Percentiles rank a stretch among this genome's conserved stretches.
phyloP scores from a whole-genome alignment of 2,888 invertebrate genomes.

The Tholera decimalis region DNA sequence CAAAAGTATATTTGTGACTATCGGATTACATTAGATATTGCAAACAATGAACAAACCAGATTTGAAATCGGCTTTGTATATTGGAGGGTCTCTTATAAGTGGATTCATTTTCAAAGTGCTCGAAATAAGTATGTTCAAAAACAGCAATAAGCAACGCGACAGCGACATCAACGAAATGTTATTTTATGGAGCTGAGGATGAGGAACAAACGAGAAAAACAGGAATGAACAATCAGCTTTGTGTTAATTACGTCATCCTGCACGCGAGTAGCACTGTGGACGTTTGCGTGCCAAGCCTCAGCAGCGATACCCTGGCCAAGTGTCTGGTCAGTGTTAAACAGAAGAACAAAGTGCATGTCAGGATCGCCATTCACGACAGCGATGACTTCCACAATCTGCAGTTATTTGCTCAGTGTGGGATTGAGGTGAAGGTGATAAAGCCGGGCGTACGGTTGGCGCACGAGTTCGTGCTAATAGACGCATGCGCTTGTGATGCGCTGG shows the following conservation, averaged over 20 bases:
- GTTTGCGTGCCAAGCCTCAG: conserved; percentile 78
- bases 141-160: conserved; percentile 57
- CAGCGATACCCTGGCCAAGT: conserved; percentile 75
- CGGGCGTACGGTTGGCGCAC: conserved; percentile 74
- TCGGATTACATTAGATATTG: background rate
- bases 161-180: conserved; percentile 77
- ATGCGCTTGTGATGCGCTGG: conserved; percentile 70
- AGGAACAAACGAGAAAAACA: conserved; percentile 68
- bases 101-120: conserved; percentile 42
- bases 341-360: conserved; percentile 73
- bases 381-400: conserved; percentile 66
- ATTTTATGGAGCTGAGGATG: conserved; percentile 76
- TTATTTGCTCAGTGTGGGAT: conserved; percentile 73
- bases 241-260: conserved; percentile 77
- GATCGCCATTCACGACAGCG: conserved; percentile 75
- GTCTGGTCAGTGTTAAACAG: conserved; percentile 72
- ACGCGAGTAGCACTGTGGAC: conserved; percentile 76
- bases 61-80: conserved; percentile 34
- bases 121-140: conserved; percentile 28
- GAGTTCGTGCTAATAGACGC: conserved; percentile 81
- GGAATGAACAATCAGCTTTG: conserved; percentile 79
- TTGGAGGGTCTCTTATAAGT: conserved; percentile 38
- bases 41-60: conserved; percentile 26
- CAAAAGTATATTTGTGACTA: background rate
- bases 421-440: conserved; percentile 75